These are phyloP conservation scores for Scaptomyza graminum DNA, from an alignment of 1,140 invertebrate genomes.

Conservation along the genomic window DNA sequence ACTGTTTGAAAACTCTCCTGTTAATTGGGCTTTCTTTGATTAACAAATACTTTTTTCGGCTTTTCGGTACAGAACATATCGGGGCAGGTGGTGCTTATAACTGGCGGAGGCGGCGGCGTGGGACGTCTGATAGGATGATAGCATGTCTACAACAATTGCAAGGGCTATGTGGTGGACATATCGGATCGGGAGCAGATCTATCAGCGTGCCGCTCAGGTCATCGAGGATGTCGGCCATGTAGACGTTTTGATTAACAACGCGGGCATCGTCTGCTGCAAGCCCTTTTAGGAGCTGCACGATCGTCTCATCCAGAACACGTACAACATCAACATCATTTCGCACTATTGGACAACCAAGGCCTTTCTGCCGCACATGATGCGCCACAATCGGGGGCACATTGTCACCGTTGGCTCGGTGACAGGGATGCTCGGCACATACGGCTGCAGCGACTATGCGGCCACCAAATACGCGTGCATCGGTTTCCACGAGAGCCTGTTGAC, in stretches of 20 bases:
- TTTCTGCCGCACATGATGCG: constrained; percentile 97
- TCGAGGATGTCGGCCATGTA: constrained; percentile 90
- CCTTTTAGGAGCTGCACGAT: constrained; percentile 93
- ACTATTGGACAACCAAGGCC: constrained; percentile 91
- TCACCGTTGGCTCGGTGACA: constrained; percentile 96
- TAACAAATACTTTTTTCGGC: background rate
- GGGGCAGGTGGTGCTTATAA: constrained; percentile 93
- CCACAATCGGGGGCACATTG: constrained; percentile 95
- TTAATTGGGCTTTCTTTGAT: constrained; percentile 2
- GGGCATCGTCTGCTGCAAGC: constrained; percentile 94
- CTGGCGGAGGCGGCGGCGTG: constrained; percentile 96
- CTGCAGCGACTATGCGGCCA: constrained; percentile 97
- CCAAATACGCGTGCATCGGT: constrained; percentile 96
- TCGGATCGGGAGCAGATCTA: constrained; percentile 92
- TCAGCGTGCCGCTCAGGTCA: constrained; percentile 91
- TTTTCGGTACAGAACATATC: constrained; percentile 84
- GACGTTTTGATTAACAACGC: constrained; percentile 97
- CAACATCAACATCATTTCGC: constrained; percentile 91
- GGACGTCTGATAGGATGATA: constrained; percentile 89
- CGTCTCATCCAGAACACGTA: constrained; percentile 90
- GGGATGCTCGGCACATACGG: constrained; percentile 93
- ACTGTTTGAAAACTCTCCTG: background rate
- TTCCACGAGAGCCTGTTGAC: constrained; percentile 94
- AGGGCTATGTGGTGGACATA: constrained; percentile 92
- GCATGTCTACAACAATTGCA: constrained; percentile 87